Conservation (phyloP, 2,797 vertebrate species). For the Melanogrammus aeglefinus region DNA sequence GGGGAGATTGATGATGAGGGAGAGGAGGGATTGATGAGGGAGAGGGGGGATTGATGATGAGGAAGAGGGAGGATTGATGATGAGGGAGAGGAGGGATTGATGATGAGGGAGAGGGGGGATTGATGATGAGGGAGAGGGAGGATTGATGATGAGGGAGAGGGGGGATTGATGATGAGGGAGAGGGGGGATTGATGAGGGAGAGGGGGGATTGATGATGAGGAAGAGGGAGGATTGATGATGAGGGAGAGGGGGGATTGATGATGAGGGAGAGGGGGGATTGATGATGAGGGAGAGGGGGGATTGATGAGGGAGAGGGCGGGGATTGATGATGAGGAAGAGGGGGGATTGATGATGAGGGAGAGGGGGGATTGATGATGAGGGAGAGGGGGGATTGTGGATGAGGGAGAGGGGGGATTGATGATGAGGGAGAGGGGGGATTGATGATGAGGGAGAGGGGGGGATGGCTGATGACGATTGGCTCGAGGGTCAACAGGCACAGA, state of each 20-base stretch:
- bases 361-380: neutral
- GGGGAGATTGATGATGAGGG: neutral
- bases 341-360: neutral
- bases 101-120: too few relatives aligned
- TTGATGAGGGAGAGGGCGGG: neutral
- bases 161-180: neutral
- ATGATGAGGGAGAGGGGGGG: slow-evolving; percentile 11
- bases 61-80: too few relatives aligned
- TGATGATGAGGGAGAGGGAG: neutral
- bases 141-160: neutral
- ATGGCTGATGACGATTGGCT: slow-evolving; percentile 41
- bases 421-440: neutral
- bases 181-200: neutral
- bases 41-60: too few relatives aligned
- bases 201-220: too few relatives aligned
- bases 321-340: too few relatives aligned
- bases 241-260: too few relatives aligned
- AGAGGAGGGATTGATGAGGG: too few relatives aligned
- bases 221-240: neutral
- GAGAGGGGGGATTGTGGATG: neutral
- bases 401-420: neutral
- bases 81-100: neutral
- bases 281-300: too few relatives aligned
- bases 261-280: too few relatives aligned
- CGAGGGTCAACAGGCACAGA: slow-evolving; percentile 37